Conservation (phyloP, 2,797 vertebrate species). For the Prunella strophiata region DNA sequence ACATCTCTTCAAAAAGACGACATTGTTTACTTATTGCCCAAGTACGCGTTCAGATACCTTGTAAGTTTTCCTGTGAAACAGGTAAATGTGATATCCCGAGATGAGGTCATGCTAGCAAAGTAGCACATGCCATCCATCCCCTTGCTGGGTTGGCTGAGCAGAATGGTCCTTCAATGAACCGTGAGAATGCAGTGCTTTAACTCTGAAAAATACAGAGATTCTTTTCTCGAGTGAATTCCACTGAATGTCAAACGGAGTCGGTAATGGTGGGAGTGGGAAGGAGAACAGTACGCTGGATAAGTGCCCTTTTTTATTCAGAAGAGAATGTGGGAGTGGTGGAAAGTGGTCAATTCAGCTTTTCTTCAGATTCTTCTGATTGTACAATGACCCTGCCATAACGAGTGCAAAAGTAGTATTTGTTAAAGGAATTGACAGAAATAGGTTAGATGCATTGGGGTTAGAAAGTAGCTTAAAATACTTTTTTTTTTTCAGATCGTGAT, state of each 20-base stretch:
- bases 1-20: neutral
- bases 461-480: neutral
- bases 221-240: neutral
- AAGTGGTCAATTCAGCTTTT: neutral
- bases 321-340: slow-evolving; percentile 22
- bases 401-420: neutral
- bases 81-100: neutral
- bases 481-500: neutral
- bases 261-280: neutral
- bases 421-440: neutral
- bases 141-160: neutral
- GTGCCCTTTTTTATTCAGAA: neutral
- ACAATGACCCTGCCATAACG: neutral
- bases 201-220: neutral
- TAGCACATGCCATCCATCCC: neutral
- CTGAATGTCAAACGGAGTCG: neutral
- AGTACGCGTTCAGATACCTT: neutral
- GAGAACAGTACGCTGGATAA: neutral
- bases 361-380: neutral
- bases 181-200: neutral
- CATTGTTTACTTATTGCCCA: neutral
- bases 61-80: neutral
- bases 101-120: neutral
- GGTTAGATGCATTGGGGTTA: neutral
- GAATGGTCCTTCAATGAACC: neutral